Evolutionary conservation across 2,888 invertebrate genomes (phyloP).

Genomic region (Agrochola circellaris): DNA sequence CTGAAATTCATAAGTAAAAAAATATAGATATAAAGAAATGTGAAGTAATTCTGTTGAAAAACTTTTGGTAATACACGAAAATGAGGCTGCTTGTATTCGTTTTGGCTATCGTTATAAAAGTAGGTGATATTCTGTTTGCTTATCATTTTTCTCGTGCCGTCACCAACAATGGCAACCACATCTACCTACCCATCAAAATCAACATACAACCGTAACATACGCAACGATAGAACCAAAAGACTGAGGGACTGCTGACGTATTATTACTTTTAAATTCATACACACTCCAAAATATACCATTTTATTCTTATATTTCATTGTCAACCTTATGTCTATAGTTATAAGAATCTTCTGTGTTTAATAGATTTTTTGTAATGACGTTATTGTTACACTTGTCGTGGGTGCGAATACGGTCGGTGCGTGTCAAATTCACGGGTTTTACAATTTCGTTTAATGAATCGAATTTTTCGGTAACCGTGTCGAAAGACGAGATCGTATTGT

Average conservation of each 20-base stretch:
- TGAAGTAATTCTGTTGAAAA: too few species aligned
- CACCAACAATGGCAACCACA: slow-evolving; percentile 72
- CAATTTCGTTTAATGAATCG: slow-evolving; percentile 81
- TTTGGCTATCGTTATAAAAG: background rate
- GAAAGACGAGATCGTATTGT: slow-evolving; percentile 63
- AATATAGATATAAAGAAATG: too few species aligned
- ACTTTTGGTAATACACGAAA: background rate
- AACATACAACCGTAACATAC: slow-evolving; percentile 83
- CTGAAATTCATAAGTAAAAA: too few species aligned
- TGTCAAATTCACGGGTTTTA: slow-evolving; percentile 86
- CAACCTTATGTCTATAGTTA: slow-evolving; percentile 62
- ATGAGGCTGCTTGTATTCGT: background rate
- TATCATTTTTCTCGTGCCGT: slow-evolving; percentile 53
- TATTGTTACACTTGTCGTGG: slow-evolving; percentile 87
- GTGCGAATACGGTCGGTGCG: slow-evolving; percentile 83
- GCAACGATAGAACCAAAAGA: slow-evolving; percentile 86
- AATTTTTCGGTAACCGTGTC: slow-evolving; percentile 76
- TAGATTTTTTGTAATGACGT: slow-evolving; percentile 76
- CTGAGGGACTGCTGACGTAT: slow-evolving; percentile 87
- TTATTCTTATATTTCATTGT: slow-evolving; percentile 39
- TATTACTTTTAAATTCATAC: slow-evolving; percentile 89
- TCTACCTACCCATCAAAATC: slow-evolving; percentile 81
- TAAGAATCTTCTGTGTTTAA: slow-evolving; percentile 47
- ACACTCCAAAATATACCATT: slow-evolving; percentile 65
- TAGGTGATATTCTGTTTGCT: background rate